Conservation (phyloP, 2,797 vertebrate genomes). For the Alca torda region DNA sequence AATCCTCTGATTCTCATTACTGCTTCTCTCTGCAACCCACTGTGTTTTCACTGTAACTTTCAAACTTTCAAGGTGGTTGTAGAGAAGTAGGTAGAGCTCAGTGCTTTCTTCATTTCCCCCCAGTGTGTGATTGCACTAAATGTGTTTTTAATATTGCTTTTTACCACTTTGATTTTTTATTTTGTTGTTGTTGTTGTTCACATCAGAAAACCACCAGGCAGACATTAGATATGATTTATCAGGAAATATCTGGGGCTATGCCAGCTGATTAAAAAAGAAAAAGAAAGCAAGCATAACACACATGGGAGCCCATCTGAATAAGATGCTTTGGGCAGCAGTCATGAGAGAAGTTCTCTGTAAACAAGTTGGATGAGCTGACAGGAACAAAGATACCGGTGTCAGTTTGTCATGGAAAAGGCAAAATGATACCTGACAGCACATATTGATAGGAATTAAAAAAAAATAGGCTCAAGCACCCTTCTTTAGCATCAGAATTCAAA, state of each 20-base stretch:
- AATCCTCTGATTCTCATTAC: constrained; percentile 50
- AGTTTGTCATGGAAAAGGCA: background rate
- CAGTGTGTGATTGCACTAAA: constrained; percentile 20
- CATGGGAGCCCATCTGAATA: background rate
- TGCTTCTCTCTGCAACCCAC: constrained; percentile 9
- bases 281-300: constrained; percentile 1
- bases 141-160: constrained; percentile 57
- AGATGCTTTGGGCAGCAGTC: background rate
- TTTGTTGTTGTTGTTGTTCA: constrained; percentile 13
- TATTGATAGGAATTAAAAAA: background rate
- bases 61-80: constrained; percentile 24
- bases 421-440: background rate
- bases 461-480: background rate
- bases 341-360: constrained; percentile 1
- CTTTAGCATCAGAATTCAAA: background rate
- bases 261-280: constrained; percentile 50
- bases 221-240: constrained; percentile 57
- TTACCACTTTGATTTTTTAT: constrained; percentile 40
- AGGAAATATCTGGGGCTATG: constrained; percentile 9
- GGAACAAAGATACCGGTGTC: background rate
- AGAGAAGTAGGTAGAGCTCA: constrained; percentile 40
- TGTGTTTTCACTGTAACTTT: constrained; percentile 6
- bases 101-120: constrained; percentile 22
- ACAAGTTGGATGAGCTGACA: background rate
- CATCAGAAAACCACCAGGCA: constrained; percentile 42